Evolutionary conservation across 2,888 invertebrate species (phyloP), one percentile per base, ranked within the genome.

Genomic region (Leucozona laternaria): DNA sequence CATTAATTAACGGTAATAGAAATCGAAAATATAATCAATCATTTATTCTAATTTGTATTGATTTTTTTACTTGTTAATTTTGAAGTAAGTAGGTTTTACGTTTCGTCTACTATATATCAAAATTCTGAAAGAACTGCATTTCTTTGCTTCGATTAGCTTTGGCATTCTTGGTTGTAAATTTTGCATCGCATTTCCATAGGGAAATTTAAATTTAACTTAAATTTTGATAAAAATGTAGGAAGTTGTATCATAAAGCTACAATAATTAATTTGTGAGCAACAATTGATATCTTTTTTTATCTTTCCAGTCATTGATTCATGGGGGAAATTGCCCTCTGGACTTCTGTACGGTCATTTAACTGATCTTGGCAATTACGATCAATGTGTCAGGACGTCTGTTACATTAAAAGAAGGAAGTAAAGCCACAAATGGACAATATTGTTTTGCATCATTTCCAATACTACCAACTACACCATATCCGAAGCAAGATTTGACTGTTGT

Each of bases 291-390:
- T 11, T 45, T 13, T 45, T 28, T 20, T 7, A 22, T 68, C 11
- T 89, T 87, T 55, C 64, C 64, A 91, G 91, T 92, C 90, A 28
- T 91, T 2, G 92, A 92, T 89, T 89, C 91, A 6, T 89, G 89
- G 48, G 90, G 90, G 13, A 91, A 91, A 88, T 58, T 90, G 2
- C 90, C 91, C 25, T 80, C 90, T 15, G 92, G 92, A 34, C 57
- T 91, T 8, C 64, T 90, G 0, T 86, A 72, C 15, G 91, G 90
- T 5, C 89, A 91, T 68, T 83, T 89, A 25, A 87, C 84, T 34
- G 89, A 90, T 31, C 75, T 90, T 3, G 92, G 91, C 25, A 89
- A 89, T 70, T 91, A 89, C 71, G 91, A 91, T 84, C 88, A 91
- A 76, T 91, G 92, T 71, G 70, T 91, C n/a, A 66, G 72, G n/a